phyloP scores from a whole-genome alignment of 2,113 vertebrate genomes.

The Solea senegalensis region DNA sequence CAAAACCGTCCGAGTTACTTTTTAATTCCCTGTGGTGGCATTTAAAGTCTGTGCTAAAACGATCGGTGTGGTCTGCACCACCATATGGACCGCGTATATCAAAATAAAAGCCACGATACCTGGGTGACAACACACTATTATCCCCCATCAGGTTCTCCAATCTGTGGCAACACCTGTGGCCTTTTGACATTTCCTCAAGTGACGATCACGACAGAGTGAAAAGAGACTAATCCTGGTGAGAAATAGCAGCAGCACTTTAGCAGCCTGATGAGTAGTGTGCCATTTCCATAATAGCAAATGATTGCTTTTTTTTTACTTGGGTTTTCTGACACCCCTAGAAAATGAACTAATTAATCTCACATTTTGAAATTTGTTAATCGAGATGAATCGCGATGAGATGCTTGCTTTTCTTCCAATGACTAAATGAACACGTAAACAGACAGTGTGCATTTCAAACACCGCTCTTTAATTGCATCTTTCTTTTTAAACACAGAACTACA shows the following conservation, averaged over 20 bases:
- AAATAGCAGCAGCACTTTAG: background rate
- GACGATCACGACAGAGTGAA: background rate
- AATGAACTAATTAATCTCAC: no score
- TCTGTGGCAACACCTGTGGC: background rate
- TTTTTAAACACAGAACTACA: no score
- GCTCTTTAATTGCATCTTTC: no score
- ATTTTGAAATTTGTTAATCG: no score
- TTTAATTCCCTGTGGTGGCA: slow-evolving; percentile 5
- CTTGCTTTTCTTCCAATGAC: no score
- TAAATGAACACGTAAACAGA: no score
- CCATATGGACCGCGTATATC: no score
- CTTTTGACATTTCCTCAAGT: background rate
- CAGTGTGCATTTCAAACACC: no score
- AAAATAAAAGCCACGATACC: no score
- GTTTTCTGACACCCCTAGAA: no score
- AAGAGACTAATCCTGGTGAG: background rate
- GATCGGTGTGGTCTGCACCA: background rate
- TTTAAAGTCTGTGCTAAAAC: background rate
- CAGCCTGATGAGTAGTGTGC: background rate
- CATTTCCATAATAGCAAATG: background rate
- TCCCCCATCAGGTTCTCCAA: background rate
- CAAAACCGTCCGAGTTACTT: background rate
- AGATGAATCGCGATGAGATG: no score
- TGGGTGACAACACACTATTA: no score
- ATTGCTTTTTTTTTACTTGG: background rate